Conservation (phyloP, 2,113 vertebrate genomes). For the Caranx ignobilis region DNA sequence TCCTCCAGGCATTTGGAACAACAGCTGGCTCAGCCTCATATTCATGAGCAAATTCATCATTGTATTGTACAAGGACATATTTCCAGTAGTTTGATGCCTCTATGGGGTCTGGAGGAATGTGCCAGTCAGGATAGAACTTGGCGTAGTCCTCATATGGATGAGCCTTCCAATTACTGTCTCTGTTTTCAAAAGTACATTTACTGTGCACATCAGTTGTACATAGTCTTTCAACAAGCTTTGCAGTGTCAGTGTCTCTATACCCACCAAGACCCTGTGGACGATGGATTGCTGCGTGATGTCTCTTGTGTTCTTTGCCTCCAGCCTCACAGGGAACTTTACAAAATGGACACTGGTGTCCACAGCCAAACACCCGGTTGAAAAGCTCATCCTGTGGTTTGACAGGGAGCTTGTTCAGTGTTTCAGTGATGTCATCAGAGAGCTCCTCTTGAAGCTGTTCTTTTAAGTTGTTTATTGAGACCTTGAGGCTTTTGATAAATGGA, state of each 20-base stretch:
- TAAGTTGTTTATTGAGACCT: constrained; percentile 2
- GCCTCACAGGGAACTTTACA: constrained; percentile 82
- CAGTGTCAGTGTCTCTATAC: fast-evolving
- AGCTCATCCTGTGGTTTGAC: constrained; percentile 72
- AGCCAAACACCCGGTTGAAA: constrained; percentile 74
- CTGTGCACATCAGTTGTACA: constrained; percentile 66
- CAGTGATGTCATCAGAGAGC: constrained; percentile 29
- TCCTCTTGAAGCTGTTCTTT: constrained; percentile 28
- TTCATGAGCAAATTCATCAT: constrained; percentile 62
- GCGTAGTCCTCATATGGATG: constrained; percentile 71
- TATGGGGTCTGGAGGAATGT: constrained; percentile 71
- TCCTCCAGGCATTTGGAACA: constrained; percentile 62
- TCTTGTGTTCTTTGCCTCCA: constrained; percentile 60
- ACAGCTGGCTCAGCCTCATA: constrained; percentile 47
- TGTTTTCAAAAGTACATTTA: fast-evolving
- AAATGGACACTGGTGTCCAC: constrained; percentile 82
- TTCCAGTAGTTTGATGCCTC: constrained; percentile 79
- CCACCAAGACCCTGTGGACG: constrained; percentile 56
- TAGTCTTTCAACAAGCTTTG: constrained; percentile 30
- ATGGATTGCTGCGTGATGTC: constrained; percentile 68
- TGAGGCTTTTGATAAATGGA: constrained; percentile 44
- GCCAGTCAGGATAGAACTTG: constrained; percentile 73
- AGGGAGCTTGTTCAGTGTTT: constrained; percentile 43
- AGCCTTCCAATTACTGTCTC: fast-evolving
- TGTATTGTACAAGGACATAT: constrained; percentile 67